Evolutionary conservation across 1,140 invertebrate species (phyloP).

Genomic region (Tetragonula clypearis): DNA sequence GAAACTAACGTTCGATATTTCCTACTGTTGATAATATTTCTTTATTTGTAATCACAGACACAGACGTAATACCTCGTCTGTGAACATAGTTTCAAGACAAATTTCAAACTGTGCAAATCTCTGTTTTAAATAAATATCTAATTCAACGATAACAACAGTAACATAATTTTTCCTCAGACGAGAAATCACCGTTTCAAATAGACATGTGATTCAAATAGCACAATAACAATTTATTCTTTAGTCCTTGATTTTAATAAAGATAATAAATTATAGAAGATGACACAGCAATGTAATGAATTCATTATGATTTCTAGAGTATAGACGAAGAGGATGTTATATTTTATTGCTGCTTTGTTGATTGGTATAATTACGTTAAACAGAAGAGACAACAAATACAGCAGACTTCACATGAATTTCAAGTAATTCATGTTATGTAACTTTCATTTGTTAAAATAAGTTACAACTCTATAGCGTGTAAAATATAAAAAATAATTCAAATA

Average conservation of each 20-base stretch:
- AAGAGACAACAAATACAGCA: constrained; percentile 14
- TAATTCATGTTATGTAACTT: constrained; percentile 73
- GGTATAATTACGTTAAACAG: constrained; percentile 66
- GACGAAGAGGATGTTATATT: constrained; percentile 69
- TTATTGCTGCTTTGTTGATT: constrained; percentile 76
- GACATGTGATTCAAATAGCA: neutral
- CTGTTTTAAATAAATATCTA: neutral
- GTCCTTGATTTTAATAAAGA: neutral
- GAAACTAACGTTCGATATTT: neutral
- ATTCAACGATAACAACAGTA: too few relatives aligned
- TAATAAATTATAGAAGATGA: neutral
- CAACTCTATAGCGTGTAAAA: neutral
- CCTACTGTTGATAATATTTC: neutral
- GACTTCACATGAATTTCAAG: constrained; percentile 73
- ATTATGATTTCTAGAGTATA: constrained; percentile 58
- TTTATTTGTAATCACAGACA: neutral
- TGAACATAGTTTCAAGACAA: too few relatives aligned
- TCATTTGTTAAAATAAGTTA: neutral
- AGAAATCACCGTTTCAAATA: neutral
- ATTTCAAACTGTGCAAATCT: neutral
- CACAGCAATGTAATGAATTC: neutral
- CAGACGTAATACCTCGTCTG: too few relatives aligned
- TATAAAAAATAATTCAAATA: too few relatives aligned
- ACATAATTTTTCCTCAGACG: too few relatives aligned
- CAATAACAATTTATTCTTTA: neutral